Evolutionary conservation across 2,797 vertebrate species (phyloP).

Genomic region (Alcedo quadribrachys): DNA sequence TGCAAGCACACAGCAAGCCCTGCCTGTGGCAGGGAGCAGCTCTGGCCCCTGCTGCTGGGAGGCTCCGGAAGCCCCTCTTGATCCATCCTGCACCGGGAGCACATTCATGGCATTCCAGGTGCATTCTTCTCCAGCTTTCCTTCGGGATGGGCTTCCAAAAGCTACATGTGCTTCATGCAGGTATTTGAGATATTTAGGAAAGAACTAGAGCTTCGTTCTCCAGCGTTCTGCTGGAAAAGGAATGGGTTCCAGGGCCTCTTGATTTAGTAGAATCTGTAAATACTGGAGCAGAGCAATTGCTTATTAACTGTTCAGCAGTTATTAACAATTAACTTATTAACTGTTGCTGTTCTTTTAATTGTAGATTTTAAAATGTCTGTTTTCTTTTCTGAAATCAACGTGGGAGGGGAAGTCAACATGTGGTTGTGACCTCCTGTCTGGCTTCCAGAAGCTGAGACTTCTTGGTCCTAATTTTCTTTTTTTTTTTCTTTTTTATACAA

Average conservation of each 20-base stretch:
- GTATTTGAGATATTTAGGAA: neutral
- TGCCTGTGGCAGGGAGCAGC: too few species aligned
- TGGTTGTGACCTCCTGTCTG: neutral
- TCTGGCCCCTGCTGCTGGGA: neutral
- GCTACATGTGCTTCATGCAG: neutral
- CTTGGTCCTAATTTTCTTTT: neutral
- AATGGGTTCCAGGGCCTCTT: neutral
- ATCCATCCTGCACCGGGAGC: neutral
- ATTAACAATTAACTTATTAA: too few species aligned
- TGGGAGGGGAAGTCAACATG: neutral
- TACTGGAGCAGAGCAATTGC: neutral
- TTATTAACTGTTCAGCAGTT: neutral
- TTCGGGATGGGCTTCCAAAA: neutral
- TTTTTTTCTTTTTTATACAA: too few species aligned
- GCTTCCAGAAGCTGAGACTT: neutral
- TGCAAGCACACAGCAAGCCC: too few species aligned
- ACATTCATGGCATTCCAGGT: conserved; percentile 42
- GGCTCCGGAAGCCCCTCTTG: neutral
- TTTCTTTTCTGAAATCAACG: neutral
- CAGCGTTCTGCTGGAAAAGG: neutral
- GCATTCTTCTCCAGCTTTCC: conserved; percentile 28
- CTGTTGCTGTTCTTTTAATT: neutral
- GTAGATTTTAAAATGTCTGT: neutral
- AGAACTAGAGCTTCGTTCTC: neutral
- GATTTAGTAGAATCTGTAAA: neutral